Evolutionary conservation across 2,797 vertebrate species (phyloP), one percentile per base, ranked within the genome.

Genomic region (Sebastes steindachneri): DNA sequence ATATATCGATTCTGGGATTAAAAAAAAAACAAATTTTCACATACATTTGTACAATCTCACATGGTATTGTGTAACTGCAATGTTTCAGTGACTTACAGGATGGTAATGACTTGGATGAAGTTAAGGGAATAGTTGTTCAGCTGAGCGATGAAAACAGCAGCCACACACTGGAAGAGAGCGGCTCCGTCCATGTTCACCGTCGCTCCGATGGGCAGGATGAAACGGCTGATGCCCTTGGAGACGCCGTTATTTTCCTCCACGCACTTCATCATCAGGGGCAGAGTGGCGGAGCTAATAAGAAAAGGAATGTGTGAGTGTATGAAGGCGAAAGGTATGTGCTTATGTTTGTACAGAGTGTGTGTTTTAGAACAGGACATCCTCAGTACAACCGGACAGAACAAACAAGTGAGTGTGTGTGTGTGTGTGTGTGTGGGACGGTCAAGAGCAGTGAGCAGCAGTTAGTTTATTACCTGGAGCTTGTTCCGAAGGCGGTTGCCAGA

Each of bases 141-240:
- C 92, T 98, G 97, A 3, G 97, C 97, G 0, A 98, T 98, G 89
- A 97, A 98, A 69, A 98, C 97, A 0, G 97, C 93, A 0, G 97
- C 97, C 75, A 97, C 97, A 1, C 97, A 97, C 95, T 98, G 97
- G 93, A 98, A 98, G 31, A 97, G 96, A 0, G 97, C 97, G 0
- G 97, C 97, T 0, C 97, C 97, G 0, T 98, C 97, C 97, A 98
- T 98, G 95, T 98, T 98, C 77, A 98, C 97, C 0, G 97, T 98
- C 12, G 97, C 97, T 0, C 97, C 97, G 1, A 98, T 98, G 68
- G 97, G 97, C 53, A 98, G 94, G 88, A 98, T 97, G 85, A 98
- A 98, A 4, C 97, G 96, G 88, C 97, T 98, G 93, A 98, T 97
- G 69, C 97, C 97, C 79, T 96, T 97, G 17, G 96, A 95, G 4